Percentiles rank a stretch among this genome's conserved stretches.
phyloP scores from a whole-genome alignment of 2,797 vertebrate species.

The Sebastes nivosus region DNA sequence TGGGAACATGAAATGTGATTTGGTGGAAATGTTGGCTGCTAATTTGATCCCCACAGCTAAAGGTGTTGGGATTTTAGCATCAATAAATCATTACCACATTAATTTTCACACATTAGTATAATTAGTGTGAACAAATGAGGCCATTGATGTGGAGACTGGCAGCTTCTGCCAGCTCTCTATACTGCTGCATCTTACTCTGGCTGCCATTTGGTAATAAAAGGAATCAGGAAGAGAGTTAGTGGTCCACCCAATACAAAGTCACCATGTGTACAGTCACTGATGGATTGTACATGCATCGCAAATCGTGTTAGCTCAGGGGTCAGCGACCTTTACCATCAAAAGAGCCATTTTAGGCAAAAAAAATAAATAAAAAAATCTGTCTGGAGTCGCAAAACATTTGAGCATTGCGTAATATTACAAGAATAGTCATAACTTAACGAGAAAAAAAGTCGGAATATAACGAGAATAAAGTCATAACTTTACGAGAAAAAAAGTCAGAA shows the following conservation, averaged over 20 bases:
- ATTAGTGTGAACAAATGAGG: conserved; percentile 51
- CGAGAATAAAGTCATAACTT: too few relatives aligned
- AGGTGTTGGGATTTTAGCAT: conserved; percentile 40
- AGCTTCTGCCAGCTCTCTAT: not conserved
- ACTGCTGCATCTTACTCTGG: not conserved
- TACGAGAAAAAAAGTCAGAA: too few relatives aligned
- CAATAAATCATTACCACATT: conserved; percentile 54
- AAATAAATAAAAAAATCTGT: too few relatives aligned
- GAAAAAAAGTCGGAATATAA: too few relatives aligned
- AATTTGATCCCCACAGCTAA: conserved; percentile 29
- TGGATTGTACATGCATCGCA: not conserved
- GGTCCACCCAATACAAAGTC: not conserved
- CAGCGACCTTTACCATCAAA: too few relatives aligned
- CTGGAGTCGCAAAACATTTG: too few relatives aligned
- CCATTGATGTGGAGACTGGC: conserved; percentile 33
- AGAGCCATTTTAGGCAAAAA: too few relatives aligned
- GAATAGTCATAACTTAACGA: too few relatives aligned
- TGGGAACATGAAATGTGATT: conserved; percentile 17
- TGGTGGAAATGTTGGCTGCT: conserved; percentile 8
- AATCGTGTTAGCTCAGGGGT: too few relatives aligned
- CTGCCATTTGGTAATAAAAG: not conserved
- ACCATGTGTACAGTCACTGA: not conserved
- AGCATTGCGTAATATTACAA: too few relatives aligned
- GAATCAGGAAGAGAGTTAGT: not conserved
- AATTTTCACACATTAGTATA: conserved; percentile 44